Conservation (phyloP, 1,140 invertebrate genomes). For the Triops cancriformis region DNA sequence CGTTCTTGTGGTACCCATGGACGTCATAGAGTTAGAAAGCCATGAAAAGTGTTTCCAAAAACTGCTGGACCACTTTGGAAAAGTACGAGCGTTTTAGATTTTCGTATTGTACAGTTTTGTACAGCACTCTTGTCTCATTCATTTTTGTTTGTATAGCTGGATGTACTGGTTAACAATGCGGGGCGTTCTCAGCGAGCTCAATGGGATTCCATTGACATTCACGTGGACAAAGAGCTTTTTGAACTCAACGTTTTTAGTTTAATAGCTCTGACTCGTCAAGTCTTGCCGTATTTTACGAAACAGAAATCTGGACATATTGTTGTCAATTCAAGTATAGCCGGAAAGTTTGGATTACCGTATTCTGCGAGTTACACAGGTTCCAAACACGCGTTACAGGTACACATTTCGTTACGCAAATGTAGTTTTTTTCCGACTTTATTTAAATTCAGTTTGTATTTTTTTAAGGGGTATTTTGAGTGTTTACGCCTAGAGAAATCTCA, state of each 20-base stretch:
- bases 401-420: constrained; percentile 26
- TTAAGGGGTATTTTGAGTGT: constrained; percentile 60
- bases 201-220: constrained; percentile 64
- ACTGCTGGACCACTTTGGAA: constrained; percentile 60
- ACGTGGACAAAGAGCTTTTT: constrained; percentile 68
- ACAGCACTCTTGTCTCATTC: constrained; percentile 5
- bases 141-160: constrained; percentile 45
- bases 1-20: constrained; percentile 59
- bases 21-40: constrained; percentile 51
- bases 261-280: constrained; percentile 59
- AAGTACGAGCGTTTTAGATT: constrained; percentile 39
- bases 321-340: constrained; percentile 62
- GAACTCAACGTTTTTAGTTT: constrained; percentile 72
- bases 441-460: constrained; percentile 28
- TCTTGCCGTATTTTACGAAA: constrained; percentile 55
- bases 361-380: constrained; percentile 67
- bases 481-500: constrained; percentile 53
- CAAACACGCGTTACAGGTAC: constrained; percentile 74
- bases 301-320: constrained; percentile 56
- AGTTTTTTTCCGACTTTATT: not conserved
- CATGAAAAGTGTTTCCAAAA: constrained; percentile 55
- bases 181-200: constrained; percentile 66
- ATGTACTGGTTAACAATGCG: constrained; percentile 73
- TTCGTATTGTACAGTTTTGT: too few relatives aligned
- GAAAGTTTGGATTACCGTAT: constrained; percentile 56